Evolutionary conservation across 2,797 vertebrate species (phyloP), one percentile per base, ranked within the genome.

Genomic region (Silurus aristotelis): DNA sequence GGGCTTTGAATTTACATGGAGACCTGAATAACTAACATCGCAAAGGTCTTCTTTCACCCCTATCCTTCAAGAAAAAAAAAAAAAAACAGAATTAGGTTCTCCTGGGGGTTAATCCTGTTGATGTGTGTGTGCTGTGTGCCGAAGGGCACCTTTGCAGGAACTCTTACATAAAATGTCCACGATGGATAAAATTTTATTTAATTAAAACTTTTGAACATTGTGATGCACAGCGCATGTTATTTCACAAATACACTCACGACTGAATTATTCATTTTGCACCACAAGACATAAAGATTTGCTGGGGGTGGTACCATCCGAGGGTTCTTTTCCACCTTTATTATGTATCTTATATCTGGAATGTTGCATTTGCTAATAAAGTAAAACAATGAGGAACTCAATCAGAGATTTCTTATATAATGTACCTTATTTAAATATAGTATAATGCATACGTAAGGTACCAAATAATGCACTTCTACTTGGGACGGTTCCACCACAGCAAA

Each of bases 1-100:
- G 87, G 84, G 84, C 90, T 92, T 93, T 92, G 89, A 93, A 92
- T 92, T 92, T 90, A 89, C 90, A 92, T 90, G 87, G 84, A 90
- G 89, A 89, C 88, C 86, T 90, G 83, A 68, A 87, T 82, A 90
- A 89, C 68, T 91, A 90, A 89, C 87, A 64, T 84, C 60, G 80
- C 85, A 85, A 64, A 86, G 75, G 67, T 84, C 77, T 76, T 79
- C 82, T 87, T 88, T 89, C 85, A 86, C 81, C 85, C 82, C 56
- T 84, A 55, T 73, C 27, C 84, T 85, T 87, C 67, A 84, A 80
- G 66, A 76, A 52, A 66, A 84, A 83, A 88, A 83, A 88, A 87
- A 90, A 83, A 72, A 25, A 27, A 76, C 15, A 83, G 86, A 83
- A 84, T 84, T 85, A 52, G 85, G 83, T 86, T 86, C 81, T 80